These are phyloP conservation scores for Megatriorchis doriae DNA, from an alignment of 2,113 vertebrate genomes.

Conservation along the genomic window DNA sequence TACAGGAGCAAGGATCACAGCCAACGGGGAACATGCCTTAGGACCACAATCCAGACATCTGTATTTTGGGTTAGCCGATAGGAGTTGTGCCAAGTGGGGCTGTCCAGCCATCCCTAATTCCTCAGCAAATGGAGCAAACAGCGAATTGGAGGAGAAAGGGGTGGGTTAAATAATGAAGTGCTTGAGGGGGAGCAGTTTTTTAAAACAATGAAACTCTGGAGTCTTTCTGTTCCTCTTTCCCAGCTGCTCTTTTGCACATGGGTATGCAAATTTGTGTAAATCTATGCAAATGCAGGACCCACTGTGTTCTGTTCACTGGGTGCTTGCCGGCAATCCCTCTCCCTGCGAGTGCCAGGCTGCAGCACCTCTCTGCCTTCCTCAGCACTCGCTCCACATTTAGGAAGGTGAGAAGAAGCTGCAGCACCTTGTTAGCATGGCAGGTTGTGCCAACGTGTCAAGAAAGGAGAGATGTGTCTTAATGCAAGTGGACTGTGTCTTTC, in stretches of 20 bases:
- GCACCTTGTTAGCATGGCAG: fast-evolving
- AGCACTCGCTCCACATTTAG: fast-evolving
- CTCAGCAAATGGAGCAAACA: not conserved
- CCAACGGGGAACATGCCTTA: not conserved
- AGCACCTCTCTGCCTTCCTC: not conserved
- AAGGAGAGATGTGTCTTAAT: not conserved
- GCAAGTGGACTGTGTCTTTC: not conserved
- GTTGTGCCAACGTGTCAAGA: fast-evolving
- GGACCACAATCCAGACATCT: not conserved
- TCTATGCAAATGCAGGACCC: not conserved
- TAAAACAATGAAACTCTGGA: not conserved
- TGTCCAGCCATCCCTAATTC: not conserved
- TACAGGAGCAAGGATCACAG: not conserved
- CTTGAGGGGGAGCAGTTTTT: not conserved
- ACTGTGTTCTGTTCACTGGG: not conserved
- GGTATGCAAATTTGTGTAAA: not conserved
- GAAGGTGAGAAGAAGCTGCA: not conserved
- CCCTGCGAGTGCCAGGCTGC: not conserved
- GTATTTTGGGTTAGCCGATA: not conserved
- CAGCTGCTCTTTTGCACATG: not conserved
- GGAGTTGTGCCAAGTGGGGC: not conserved
- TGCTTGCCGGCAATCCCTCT: not conserved
- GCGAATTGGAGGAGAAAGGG: not conserved
- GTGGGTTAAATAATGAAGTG: not conserved
- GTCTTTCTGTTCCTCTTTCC: not conserved